Percentiles rank a stretch among this genome's conserved stretches.
These are phyloP conservation scores for Copsychus sechellarum DNA, from an alignment of 2,113 vertebrate species.

Conservation along the genomic window DNA sequence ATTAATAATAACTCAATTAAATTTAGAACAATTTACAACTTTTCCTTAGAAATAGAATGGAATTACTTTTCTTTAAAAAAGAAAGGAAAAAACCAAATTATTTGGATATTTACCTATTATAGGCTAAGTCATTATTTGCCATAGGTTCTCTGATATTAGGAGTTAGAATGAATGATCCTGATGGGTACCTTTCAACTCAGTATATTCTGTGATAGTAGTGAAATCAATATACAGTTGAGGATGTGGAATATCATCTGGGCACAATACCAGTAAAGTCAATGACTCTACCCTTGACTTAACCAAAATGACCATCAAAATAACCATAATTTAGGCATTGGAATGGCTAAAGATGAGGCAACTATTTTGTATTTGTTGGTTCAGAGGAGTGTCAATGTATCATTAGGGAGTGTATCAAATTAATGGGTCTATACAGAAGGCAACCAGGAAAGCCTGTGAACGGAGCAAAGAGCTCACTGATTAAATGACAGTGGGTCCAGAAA, in stretches of 20 bases:
- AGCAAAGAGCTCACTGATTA: neutral
- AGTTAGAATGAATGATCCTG: neutral
- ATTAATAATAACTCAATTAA: neutral
- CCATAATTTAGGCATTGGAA: neutral
- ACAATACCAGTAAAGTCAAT: neutral
- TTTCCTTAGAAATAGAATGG: neutral
- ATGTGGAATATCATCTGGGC: neutral
- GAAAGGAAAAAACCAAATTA: neutral
- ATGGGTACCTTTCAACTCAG: neutral
- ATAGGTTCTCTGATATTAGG: neutral
- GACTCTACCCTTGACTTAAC: neutral
- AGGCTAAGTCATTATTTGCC: neutral
- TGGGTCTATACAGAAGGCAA: fast-evolving
- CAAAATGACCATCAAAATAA: neutral
- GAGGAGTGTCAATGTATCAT: neutral
- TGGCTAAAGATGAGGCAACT: neutral
- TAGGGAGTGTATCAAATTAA: neutral
- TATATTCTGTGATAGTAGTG: neutral
- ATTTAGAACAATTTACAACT: neutral
- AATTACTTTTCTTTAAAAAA: neutral
- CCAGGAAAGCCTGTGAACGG: neutral
- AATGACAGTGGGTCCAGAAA: neutral
- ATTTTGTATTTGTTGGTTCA: neutral
- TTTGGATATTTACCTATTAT: neutral
- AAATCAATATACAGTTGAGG: neutral